These are phyloP conservation scores for Drosophila histrio DNA, from an alignment of 2,888 invertebrate species.

Conservation along the genomic window DNA sequence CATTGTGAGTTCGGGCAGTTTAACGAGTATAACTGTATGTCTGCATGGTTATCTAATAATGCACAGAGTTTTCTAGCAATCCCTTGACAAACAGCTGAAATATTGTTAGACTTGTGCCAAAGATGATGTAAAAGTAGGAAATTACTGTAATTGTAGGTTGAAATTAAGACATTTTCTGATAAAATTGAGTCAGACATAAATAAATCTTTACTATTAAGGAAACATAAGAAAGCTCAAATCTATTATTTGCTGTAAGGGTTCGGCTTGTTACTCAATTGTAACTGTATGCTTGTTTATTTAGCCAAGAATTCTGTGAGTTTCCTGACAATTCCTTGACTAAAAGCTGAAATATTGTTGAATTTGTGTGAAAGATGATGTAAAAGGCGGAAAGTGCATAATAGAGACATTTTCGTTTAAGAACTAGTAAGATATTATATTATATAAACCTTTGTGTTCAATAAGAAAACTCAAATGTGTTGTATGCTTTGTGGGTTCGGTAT, in stretches of 20 bases:
- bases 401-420: too few relatives aligned
- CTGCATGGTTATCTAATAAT: not conserved
- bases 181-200: not conserved
- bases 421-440: too few relatives aligned
- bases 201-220: not conserved
- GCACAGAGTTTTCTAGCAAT: not conserved
- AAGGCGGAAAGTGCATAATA: too few relatives aligned
- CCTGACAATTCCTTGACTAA: not conserved
- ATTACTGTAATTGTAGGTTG: not conserved
- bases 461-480: not conserved
- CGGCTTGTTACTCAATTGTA: not conserved
- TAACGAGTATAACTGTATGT: conserved; percentile 3
- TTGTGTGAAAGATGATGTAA: not conserved
- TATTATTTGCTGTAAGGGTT: not conserved
- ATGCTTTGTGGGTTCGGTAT: not conserved
- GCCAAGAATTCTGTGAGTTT: not conserved
- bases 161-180: not conserved
- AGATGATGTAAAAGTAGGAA: not conserved
- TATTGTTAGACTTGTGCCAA: not conserved
- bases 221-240: not conserved
- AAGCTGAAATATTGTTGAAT: not conserved
- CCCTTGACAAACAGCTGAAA: not conserved
- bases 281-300: not conserved
- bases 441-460: not conserved
- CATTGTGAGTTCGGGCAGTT: not conserved